Conservation (phyloP, 2,888 invertebrate species). For the Sinohyriopsis cumingii region DNA sequence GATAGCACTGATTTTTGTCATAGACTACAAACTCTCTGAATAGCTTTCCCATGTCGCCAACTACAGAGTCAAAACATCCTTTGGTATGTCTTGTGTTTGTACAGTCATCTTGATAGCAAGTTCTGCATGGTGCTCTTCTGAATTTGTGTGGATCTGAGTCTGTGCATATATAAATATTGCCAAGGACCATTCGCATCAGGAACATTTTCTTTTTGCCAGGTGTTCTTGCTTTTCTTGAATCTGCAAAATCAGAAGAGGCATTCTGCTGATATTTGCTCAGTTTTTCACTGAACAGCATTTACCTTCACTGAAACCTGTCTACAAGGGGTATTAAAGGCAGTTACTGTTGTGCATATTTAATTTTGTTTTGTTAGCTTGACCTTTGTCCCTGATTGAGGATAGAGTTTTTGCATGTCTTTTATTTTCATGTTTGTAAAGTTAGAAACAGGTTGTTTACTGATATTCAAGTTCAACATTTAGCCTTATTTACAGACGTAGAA, state of each 20-base stretch:
- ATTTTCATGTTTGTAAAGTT: too few species aligned
- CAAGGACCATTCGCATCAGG: constrained; percentile 43
- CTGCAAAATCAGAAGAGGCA: constrained; percentile 18
- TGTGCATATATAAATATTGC: constrained; percentile 30
- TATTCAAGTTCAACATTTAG: too few species aligned
- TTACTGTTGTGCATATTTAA: too few species aligned
- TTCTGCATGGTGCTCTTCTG: constrained; percentile 35
- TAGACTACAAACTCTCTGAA: constrained; percentile 56
- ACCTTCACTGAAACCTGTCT: too few species aligned
- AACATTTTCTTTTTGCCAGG: constrained; percentile 39
- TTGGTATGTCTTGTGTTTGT: constrained; percentile 5
- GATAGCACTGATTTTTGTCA: constrained; percentile 43
- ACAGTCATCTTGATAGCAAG: constrained; percentile 32
- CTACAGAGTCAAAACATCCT: constrained; percentile 38
- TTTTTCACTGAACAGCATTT: too few species aligned
- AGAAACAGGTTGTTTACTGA: too few species aligned
- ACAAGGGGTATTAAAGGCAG: too few species aligned
- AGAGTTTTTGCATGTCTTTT: too few species aligned
- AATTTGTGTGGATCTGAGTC: constrained; percentile 36
- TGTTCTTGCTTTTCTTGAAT: constrained; percentile 26
- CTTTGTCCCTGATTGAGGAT: too few species aligned
- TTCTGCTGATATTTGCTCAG: too few species aligned
- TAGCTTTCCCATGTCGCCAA: constrained; percentile 39
- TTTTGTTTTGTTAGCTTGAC: too few species aligned
- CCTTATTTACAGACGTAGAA: too few species aligned